Evolutionary conservation across 2,113 vertebrate genomes (phyloP).

Genomic region (Nothocercus nigrocapillus): DNA sequence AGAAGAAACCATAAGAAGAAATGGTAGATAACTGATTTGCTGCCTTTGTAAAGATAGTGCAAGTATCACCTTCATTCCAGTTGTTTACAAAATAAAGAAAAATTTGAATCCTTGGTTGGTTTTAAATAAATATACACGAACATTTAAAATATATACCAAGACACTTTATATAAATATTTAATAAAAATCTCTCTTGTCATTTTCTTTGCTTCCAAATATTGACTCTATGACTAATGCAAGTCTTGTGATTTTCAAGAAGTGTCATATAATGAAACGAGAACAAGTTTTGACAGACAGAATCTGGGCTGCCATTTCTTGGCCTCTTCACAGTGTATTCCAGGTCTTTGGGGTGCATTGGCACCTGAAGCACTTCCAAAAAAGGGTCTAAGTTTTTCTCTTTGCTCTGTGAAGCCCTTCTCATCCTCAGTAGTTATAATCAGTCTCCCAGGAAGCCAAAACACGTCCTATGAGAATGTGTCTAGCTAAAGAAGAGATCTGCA

Average conservation of each 20-base stretch:
- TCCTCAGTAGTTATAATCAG: neutral
- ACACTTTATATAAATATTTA: neutral
- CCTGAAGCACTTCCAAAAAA: fast-evolving
- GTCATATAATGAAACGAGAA: neutral
- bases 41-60: neutral
- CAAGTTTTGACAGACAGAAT: neutral
- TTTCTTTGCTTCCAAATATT: neutral
- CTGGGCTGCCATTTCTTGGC: neutral
- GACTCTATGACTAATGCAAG: neutral
- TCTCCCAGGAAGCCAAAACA: neutral
- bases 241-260: neutral
- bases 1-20: neutral
- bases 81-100: neutral
- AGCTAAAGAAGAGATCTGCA: neutral
- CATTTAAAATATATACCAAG: neutral
- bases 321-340: fast-evolving
- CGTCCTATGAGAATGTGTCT: neutral
- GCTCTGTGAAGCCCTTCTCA: neutral
- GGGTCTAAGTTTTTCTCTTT: neutral
- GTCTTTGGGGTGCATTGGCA: neutral
- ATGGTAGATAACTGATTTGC: neutral
- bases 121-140: neutral
- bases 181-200: neutral
- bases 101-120: neutral
- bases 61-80: neutral